These are phyloP conservation scores for Clarias platycephalus DNA, from an alignment of 2,797 vertebrate species.

Conservation along the genomic window DNA sequence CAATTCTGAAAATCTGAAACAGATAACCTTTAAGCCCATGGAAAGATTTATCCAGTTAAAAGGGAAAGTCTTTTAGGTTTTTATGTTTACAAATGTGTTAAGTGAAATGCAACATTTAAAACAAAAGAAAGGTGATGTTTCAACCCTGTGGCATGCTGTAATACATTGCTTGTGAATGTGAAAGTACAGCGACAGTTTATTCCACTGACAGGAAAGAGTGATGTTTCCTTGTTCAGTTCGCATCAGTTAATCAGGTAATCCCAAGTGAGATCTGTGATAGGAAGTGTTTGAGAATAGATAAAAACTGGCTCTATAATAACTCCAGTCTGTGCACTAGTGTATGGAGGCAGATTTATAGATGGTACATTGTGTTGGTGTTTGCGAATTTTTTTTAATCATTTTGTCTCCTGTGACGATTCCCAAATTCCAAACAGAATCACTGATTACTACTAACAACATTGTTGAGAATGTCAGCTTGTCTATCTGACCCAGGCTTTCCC, in stretches of 20 bases:
- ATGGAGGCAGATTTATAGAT: background rate
- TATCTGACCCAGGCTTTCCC: conserved; percentile 21
- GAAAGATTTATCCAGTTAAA: background rate
- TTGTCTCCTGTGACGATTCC: background rate
- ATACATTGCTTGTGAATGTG: conserved; percentile 34
- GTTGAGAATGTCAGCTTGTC: conserved; percentile 20
- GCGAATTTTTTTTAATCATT: background rate
- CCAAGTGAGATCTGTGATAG: background rate
- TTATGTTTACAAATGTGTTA: background rate
- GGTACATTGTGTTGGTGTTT: background rate
- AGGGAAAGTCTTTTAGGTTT: background rate
- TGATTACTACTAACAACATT: conserved; percentile 13
- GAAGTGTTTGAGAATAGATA: background rate
- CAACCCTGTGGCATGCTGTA: conserved; percentile 16
- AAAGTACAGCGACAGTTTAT: background rate
- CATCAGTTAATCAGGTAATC: background rate
- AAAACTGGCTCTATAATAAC: conserved; percentile 25
- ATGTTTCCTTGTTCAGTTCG: background rate
- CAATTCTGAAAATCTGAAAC: background rate
- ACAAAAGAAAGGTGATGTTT: background rate
- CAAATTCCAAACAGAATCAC: background rate
- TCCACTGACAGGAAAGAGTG: background rate
- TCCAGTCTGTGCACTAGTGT: background rate
- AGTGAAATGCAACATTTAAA: background rate
- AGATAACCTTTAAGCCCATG: background rate